Evolutionary conservation across 92 coral and sea anemone genomes (phyloP).

Genomic region (Blastomussa wellsi): DNA sequence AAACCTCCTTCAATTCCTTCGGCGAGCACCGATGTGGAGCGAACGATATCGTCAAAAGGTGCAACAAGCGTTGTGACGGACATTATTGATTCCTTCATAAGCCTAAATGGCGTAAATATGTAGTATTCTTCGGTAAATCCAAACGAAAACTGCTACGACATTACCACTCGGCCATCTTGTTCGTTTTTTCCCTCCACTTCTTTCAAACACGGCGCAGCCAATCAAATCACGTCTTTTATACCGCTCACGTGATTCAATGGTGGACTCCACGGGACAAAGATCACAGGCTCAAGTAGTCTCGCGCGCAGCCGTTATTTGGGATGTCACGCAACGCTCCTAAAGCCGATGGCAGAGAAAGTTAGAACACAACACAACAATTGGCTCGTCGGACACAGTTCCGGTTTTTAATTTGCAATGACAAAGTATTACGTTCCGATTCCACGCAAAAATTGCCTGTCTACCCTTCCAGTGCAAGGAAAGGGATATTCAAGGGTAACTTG

Average conservation of each 20-base stretch:
- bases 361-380: too few relatives aligned
- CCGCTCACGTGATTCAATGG: slow-evolving; percentile 32
- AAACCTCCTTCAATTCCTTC: slow-evolving; percentile 99
- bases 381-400: too few relatives aligned
- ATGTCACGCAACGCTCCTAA: too few relatives aligned
- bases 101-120: not conserved
- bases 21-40: slow-evolving; percentile 83
- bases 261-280: slow-evolving; percentile 25
- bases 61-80: slow-evolving; percentile 85
- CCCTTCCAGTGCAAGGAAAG: too few relatives aligned
- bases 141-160: not conserved
- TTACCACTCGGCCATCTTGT: slow-evolving; percentile 65
- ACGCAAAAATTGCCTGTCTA: too few relatives aligned
- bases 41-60: slow-evolving; percentile 90
- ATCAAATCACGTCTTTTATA: slow-evolving; percentile 55
- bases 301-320: not conserved
- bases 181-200: slow-evolving; percentile 95
- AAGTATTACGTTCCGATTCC: too few relatives aligned
- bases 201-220: slow-evolving; percentile 79
- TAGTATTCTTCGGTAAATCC: not conserved
- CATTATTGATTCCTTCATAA: slow-evolving; percentile 57
- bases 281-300: slow-evolving; percentile 45
- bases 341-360: too few relatives aligned
- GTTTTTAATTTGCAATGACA: too few relatives aligned
- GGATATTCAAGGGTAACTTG: too few relatives aligned